These are phyloP conservation scores for Pimephales promelas DNA, from an alignment of 2,113 vertebrate species.

Conservation along the genomic window DNA sequence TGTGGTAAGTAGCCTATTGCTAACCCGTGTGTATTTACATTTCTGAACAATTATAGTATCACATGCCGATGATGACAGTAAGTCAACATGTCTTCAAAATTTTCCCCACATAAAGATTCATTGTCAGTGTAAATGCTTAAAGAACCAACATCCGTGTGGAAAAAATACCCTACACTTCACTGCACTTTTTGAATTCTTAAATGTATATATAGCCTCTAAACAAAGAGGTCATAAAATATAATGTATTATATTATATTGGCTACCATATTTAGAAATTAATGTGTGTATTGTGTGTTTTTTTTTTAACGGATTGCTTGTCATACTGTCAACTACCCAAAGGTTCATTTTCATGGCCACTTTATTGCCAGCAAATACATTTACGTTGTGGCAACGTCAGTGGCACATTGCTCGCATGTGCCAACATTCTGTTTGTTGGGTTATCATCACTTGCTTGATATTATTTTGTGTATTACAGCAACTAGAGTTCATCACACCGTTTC, in stretches of 20 bases:
- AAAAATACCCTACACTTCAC: neutral
- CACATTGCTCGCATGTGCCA: too few species aligned
- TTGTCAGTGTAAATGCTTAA: neutral
- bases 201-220: neutral
- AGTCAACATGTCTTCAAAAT: neutral
- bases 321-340: neutral
- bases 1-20: constrained; percentile 81
- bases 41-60: neutral
- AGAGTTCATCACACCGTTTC: constrained; percentile 96
- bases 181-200: neutral
- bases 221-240: neutral
- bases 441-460: neutral
- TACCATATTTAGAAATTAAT: neutral
- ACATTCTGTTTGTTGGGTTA: neutral
- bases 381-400: too few species aligned
- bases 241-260: neutral
- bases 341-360: neutral
- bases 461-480: constrained; percentile 82
- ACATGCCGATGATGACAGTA: neutral
- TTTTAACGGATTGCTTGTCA: neutral
- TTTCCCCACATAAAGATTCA: neutral
- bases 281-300: neutral
- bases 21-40: neutral
- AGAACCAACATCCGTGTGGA: neutral
- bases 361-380: too few species aligned